Evolutionary conservation across 2,888 invertebrate genomes (phyloP).

Genomic region (Mylabris sibirica): DNA sequence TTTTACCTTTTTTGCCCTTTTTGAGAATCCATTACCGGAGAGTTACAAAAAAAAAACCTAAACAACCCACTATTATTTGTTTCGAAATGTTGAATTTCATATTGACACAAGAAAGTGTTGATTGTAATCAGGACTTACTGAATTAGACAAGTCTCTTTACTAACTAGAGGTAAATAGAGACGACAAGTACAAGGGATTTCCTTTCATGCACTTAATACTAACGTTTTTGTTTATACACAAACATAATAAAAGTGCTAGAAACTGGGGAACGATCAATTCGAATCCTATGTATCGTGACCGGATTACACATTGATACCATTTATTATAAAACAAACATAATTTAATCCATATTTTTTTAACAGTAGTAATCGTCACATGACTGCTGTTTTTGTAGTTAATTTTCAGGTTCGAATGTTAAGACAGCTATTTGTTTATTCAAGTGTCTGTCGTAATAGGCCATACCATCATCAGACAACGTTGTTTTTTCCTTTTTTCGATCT

Average conservation of each 20-base stretch:
- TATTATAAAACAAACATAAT: too few relatives aligned
- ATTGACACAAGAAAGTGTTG: slow-evolving; percentile 25
- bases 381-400: slow-evolving; percentile 9
- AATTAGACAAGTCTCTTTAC: slow-evolving; percentile 8
- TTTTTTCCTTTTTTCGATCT: background rate
- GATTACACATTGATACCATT: slow-evolving; percentile 17
- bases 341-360: too few relatives aligned
- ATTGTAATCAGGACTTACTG: slow-evolving; percentile 19
- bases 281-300: slow-evolving; percentile 23
- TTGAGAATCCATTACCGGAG: too few relatives aligned
- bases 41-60: background rate
- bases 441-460: slow-evolving; percentile 1
- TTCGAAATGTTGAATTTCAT: slow-evolving; percentile 19
- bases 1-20: too few relatives aligned
- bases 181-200: slow-evolving; percentile 18
- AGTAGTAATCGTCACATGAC: too few relatives aligned
- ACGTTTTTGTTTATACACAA: slow-evolving; percentile 29
- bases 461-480: background rate
- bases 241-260: background rate
- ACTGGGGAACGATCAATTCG: slow-evolving; percentile 17
- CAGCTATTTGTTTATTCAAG: slow-evolving; percentile 11
- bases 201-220: slow-evolving; percentile 17
- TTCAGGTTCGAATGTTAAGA: background rate
- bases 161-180: slow-evolving; percentile 2
- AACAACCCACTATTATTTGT: too few relatives aligned